Conservation (phyloP, 2,113 vertebrate species). For the Castor canadensis region DNA sequence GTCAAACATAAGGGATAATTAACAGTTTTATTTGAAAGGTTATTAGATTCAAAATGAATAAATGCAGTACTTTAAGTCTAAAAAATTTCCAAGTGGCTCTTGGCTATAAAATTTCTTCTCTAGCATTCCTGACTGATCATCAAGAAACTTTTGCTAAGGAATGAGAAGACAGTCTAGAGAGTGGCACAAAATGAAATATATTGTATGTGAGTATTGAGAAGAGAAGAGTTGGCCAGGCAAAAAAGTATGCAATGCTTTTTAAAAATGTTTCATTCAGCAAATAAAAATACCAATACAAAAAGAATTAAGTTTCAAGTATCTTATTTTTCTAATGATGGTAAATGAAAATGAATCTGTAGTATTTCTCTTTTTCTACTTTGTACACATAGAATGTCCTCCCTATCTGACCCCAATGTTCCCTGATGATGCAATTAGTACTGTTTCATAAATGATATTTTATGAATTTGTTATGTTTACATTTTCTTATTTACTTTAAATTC, state of each 20-base stretch:
- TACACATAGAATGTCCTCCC: too few relatives aligned
- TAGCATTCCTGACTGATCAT: background rate
- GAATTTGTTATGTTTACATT: background rate
- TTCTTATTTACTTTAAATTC: constrained; percentile 46
- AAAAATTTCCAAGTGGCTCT: background rate
- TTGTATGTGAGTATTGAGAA: background rate
- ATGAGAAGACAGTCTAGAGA: background rate
- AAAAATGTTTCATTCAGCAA: background rate
- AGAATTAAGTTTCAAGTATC: background rate
- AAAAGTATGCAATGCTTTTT: background rate
- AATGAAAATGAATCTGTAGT: background rate
- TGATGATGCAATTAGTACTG: background rate
- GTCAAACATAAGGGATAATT: background rate
- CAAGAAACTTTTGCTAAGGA: background rate
- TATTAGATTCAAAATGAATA: background rate
- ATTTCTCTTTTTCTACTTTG: constrained; percentile 24
- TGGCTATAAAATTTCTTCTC: background rate
- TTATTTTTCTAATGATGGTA: background rate
- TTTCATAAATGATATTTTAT: constrained; percentile 9
- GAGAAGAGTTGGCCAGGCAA: background rate
- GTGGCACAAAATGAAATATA: background rate
- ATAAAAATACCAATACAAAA: background rate
- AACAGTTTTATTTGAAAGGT: background rate
- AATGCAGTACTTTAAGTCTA: constrained; percentile 25
- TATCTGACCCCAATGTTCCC: background rate